These are phyloP conservation scores for Digitonthophagus gazella DNA, from an alignment of 2,888 invertebrate genomes.

Conservation along the genomic window DNA sequence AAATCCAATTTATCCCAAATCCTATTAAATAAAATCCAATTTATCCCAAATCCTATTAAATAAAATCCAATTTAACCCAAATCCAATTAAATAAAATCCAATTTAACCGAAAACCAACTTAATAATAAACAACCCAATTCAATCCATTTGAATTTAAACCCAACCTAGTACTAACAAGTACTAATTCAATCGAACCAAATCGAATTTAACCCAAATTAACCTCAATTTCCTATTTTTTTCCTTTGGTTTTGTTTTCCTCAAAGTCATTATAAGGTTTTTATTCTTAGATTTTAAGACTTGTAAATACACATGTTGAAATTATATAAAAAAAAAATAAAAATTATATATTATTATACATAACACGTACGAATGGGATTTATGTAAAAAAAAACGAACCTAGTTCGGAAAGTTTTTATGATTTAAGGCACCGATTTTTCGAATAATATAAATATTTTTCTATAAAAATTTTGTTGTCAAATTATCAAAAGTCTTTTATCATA, in stretches of 20 bases:
- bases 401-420: too few species aligned
- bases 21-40: too few species aligned
- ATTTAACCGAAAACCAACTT: not conserved
- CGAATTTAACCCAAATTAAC: too few species aligned
- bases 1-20: not conserved
- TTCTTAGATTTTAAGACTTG: not conserved
- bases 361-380: not conserved
- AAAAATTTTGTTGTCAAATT: not conserved
- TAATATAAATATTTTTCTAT: not conserved
- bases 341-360: constrained; percentile 1
- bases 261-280: not conserved
- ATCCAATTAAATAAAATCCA: too few species aligned
- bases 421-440: too few species aligned
- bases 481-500: not conserved
- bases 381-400: too few species aligned
- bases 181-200: too few species aligned
- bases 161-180: too few species aligned
- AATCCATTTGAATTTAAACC: too few species aligned
- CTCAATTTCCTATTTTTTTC: too few species aligned
- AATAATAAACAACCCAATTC: too few species aligned
- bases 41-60: not conserved
- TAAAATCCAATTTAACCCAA: not conserved
- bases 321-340: not conserved
- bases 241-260: not conserved
- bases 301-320: constrained; percentile 17